Base-by-base conservation (phyloP, 2,113 vertebrate genomes). In the Nymphicus hollandicus region DNA sequence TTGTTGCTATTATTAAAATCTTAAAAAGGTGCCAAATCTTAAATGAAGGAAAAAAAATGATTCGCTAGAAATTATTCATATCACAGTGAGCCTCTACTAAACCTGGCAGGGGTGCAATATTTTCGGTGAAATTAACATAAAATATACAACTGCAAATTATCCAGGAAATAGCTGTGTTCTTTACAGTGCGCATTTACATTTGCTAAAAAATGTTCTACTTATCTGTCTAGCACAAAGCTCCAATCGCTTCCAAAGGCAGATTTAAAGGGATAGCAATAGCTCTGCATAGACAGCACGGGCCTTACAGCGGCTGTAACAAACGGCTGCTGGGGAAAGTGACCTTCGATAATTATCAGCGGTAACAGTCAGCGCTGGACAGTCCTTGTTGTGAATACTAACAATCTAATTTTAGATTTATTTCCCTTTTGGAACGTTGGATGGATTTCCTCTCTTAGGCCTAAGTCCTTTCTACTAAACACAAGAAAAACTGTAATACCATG, bases 131-230 rank as follows among this genome's bases (percentile, higher is more conserved):
- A 98, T 98, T 98, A 98, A 98, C 98, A 98, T 98, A 98, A 98
- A 98, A 98, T 98, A 98, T 98, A 98, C 98, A 98, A 98, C 97
- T 98, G 98, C 98, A 98, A 98, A 98, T 98, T 98, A 98, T 97
- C 98, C 97, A 98, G 98, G 98, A 98, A 98, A 98, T 98, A 98
- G 98, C 97, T 97, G 93, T 97, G 98, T 97, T 98, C 98, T 97
- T 98, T 98, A 98, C 96, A 96, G 97, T 97, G 95, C 81, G 5
- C 97, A 98, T 98, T 98, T 98, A 98, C 98, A 98, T 97, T 97
- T 35, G 46, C 81, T 88, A 93, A 94, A 96, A 96, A 97, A 96
- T 86, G 94, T 92, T 97, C 97, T 95, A 96, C 97, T 97, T 97
- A 96, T 97, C 91, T 92, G 85, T 96, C 97, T 95, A 70, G 31